Percentiles rank a stretch among this genome's conserved stretches.
phyloP scores from a whole-genome alignment of 2,888 invertebrate genomes.

The Dasysyrphus tricinctus region DNA sequence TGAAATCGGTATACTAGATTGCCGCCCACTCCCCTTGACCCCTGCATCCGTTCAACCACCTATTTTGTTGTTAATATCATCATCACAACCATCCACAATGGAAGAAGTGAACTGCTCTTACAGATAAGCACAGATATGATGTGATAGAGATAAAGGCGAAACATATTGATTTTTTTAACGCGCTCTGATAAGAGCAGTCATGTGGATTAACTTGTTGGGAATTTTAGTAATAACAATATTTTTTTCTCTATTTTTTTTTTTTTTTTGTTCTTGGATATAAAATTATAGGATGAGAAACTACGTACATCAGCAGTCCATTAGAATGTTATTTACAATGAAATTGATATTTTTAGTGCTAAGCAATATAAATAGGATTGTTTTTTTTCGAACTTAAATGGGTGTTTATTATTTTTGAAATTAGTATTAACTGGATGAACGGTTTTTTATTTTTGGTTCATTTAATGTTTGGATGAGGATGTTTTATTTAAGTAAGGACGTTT shows the following conservation, averaged over 20 bases:
- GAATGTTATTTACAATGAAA: conserved; percentile 37
- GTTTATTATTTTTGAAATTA: not conserved
- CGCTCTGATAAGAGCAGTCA: conserved; percentile 47
- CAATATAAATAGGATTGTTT: not conserved
- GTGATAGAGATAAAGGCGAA: conserved; percentile 52
- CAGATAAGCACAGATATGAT: conserved; percentile 55
- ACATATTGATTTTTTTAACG: conserved; percentile 64
- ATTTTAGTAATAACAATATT: conserved; percentile 42
- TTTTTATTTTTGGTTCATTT: not conserved
- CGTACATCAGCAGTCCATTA: conserved; percentile 25
- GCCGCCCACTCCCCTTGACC: not conserved
- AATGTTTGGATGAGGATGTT: not conserved
- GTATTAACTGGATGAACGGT: not conserved
- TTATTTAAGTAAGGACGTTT: not conserved
- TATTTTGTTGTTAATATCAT: conserved; percentile 31
- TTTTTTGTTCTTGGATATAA: conserved; percentile 16
- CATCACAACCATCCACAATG: conserved; percentile 20
- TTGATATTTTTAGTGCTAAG: conserved; percentile 31
- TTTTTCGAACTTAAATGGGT: not conserved
- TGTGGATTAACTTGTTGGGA: conserved; percentile 38
- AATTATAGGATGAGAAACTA: conserved; percentile 7
- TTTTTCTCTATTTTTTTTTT: conserved; percentile 13
- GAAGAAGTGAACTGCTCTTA: conserved; percentile 38
- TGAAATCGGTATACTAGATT: conserved; percentile 45
- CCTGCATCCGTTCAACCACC: conserved; percentile 15